These are phyloP conservation scores for Tipula confusa DNA, from an alignment of 2,888 invertebrate genomes.

Conservation along the genomic window DNA sequence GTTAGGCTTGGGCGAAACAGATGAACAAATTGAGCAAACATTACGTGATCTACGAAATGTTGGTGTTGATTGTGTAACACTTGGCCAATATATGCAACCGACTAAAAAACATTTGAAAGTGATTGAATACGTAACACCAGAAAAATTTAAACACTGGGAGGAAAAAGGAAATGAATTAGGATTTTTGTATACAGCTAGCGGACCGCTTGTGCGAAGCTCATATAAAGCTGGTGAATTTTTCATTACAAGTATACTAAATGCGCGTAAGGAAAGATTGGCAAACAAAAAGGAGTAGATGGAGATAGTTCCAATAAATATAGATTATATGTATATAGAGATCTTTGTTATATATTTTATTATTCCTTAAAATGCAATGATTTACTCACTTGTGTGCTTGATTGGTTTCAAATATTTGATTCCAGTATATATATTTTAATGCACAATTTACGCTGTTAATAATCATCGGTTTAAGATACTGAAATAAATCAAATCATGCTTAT, in stretches of 20 bases:
- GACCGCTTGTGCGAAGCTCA: constrained; percentile 93
- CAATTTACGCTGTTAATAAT: constrained; percentile 62
- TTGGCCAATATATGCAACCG: constrained; percentile 99
- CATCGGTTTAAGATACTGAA: constrained; percentile 61
- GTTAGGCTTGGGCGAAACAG: constrained; percentile 91
- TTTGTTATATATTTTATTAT: not conserved
- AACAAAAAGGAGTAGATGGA: not conserved
- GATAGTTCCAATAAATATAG: not conserved
- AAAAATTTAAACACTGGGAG: constrained; percentile 87
- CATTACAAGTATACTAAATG: constrained; percentile 70
- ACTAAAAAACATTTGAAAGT: constrained; percentile 93
- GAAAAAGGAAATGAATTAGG: constrained; percentile 75
- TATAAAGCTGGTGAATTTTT: constrained; percentile 98
- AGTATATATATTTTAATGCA: constrained; percentile 58
- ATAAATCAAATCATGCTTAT: constrained; percentile 33
- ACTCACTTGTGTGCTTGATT: constrained; percentile 39
- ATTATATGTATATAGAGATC: not conserved
- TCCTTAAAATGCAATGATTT: constrained; percentile 38
- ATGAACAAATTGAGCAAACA: constrained; percentile 79
- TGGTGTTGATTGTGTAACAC: constrained; percentile 91
- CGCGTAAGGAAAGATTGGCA: not conserved
- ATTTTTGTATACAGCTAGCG: constrained; percentile 95
- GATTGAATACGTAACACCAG: constrained; percentile 93
- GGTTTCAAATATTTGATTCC: constrained; percentile 55
- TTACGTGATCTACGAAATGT: constrained; percentile 75